Conservation (phyloP, 2,797 vertebrate species). For the Spea hammondii region DNA sequence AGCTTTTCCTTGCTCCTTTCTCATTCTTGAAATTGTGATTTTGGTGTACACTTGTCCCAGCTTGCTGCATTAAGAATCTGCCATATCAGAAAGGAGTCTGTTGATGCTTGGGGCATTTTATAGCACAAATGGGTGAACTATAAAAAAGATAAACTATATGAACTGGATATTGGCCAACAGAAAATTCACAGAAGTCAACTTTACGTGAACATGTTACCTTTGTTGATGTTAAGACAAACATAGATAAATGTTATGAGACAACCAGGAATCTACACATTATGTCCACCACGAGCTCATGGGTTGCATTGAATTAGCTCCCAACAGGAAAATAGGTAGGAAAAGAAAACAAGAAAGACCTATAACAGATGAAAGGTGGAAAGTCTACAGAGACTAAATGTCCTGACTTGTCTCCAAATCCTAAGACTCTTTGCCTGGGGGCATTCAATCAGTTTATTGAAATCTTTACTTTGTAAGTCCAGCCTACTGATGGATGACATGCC, state of each 20-base stretch:
- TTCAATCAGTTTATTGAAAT: slow-evolving; percentile 11
- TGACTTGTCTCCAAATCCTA: slow-evolving; percentile 27
- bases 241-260: slow-evolving; percentile 7
- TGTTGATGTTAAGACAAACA: slow-evolving; percentile 4
- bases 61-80: slow-evolving; percentile 22
- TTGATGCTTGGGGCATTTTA: slow-evolving; percentile 31
- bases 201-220: not conserved
- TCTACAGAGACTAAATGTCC: slow-evolving; percentile 32
- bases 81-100: slow-evolving; percentile 21
- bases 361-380: slow-evolving; percentile 30
- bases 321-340: slow-evolving; percentile 21
- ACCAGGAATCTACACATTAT: not conserved
- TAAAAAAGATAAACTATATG: not conserved
- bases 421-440: slow-evolving; percentile 23
- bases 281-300: slow-evolving; percentile 14
- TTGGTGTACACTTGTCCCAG: slow-evolving; percentile 13
- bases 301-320: not conserved
- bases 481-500: not conserved
- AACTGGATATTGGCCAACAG: slow-evolving; percentile 14
- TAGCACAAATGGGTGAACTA: slow-evolving; percentile 29
- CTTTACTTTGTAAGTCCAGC: not conserved
- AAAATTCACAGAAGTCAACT: not conserved
- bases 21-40: slow-evolving; percentile 33
- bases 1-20: not conserved
- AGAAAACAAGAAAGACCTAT: slow-evolving; percentile 14